Evolutionary conservation across 2,888 invertebrate genomes (phyloP), one percentile per base, ranked within the genome.

Genomic region (Stomorhina lunata): DNA sequence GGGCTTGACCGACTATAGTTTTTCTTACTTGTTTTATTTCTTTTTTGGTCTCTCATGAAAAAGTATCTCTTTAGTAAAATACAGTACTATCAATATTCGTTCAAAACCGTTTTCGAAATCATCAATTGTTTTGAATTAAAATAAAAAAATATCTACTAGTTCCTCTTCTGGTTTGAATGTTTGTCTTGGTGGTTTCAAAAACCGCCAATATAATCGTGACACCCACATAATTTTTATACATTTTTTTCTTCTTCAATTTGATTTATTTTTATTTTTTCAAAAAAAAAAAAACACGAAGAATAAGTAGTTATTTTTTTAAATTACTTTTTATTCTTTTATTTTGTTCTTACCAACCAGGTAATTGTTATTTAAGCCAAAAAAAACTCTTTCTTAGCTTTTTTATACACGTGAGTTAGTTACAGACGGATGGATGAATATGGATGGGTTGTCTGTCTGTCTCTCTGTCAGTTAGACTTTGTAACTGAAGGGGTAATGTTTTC

Each of bases 171-270:
- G 17, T 12, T 40, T 25, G 17, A 12, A 32, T 4, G 4, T 17
- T 3, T 12, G 20, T 32, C 9, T n/a, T 40, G 15, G 12, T 43
- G 43, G 43, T 43, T 4, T 4, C 9, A 9, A 32, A 6, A 20
- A 37, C 20, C 40, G 17, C 27, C 43, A 53, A 59, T 20, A 32
- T 32, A 76, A 76, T 68, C 77, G 69, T 77, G 77, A 77, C 77
- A 77, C 77, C 77, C 77, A 69, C 76, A 77, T 61, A 68, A 76
- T 37, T 50, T 59, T 61, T 48, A 40, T 27, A 43, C 40, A 40
- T 17, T 20, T 29, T 73, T 20, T 73, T 50, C n/a, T n/a, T n/a
- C n/a, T n/a, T n/a, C n/a, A n/a, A 10, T 55, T 2, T 9, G 15
- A 12, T 29, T 53, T 59, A 2, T 20, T 66, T 50, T 34, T 50